phyloP scores from a whole-genome alignment of 2,888 invertebrate species.

The Hololepta plana region DNA sequence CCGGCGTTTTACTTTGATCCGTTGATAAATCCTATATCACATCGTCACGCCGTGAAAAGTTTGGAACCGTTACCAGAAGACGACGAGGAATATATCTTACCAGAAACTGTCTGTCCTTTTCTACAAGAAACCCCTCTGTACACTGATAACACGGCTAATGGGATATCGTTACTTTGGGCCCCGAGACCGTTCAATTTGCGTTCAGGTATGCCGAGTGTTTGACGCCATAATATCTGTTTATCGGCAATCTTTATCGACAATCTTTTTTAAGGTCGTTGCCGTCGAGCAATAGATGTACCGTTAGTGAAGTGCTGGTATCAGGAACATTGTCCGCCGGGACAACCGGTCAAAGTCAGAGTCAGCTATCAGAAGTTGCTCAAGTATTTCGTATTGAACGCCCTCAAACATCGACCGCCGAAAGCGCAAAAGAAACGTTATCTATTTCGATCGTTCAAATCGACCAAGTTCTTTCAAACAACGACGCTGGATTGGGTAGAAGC shows the following conservation, averaged over 20 bases:
- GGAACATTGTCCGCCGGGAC: conserved; percentile 85
- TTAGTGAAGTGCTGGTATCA: conserved; percentile 96
- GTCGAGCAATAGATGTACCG: conserved; percentile 93
- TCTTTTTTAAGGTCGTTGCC: conserved; percentile 47
- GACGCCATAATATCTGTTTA: conserved; percentile 1
- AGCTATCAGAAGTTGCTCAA: conserved; percentile 98
- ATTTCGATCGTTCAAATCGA: conserved; percentile 98
- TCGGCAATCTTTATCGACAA: conserved; percentile 4
- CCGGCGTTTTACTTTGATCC: conserved; percentile 99
- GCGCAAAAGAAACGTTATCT: conserved; percentile 96
- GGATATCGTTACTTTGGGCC: conserved; percentile 92
- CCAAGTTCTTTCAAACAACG: conserved; percentile 99
- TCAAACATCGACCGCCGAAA: conserved; percentile 95
- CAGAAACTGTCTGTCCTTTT: conserved; percentile 81
- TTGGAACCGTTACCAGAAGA: conserved; percentile 82
- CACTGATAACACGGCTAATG: conserved; percentile 97
- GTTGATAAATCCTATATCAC: conserved; percentile 96
- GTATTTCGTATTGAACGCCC: conserved; percentile 92
- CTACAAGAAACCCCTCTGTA: conserved; percentile 90
- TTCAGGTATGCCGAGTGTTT: conserved; percentile 37
- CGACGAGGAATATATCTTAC: conserved; percentile 83
- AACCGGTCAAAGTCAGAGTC: conserved; percentile 97
- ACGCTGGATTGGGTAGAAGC: conserved; percentile 99
- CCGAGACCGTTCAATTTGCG: conserved; percentile 95
- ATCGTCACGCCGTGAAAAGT: conserved; percentile 67